Percentiles rank a stretch among this genome's conserved stretches.
Evolutionary conservation across 2,888 invertebrate species (phyloP).

Genomic region (Hemaris fuciformis): DNA sequence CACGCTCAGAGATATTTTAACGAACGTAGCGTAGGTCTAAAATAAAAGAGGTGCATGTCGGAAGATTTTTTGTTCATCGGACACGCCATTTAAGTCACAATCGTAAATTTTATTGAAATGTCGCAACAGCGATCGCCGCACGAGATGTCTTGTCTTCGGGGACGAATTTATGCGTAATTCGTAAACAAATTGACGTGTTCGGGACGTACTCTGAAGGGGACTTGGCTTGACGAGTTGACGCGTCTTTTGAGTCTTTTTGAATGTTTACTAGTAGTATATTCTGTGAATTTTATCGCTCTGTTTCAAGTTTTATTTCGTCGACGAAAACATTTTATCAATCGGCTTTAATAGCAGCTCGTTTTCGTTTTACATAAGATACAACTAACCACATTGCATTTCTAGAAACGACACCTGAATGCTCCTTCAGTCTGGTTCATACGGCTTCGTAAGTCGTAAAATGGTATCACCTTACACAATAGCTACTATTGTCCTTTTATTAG

Average conservation of each 20-base stretch:
- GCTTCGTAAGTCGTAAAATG: constrained; percentile 78
- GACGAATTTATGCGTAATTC: constrained; percentile 81
- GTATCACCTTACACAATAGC: constrained; percentile 76
- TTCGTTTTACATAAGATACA: constrained; percentile 8
- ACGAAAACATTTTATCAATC: constrained; percentile 24
- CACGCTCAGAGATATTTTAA: constrained; percentile 73
- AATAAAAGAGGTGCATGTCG: constrained; percentile 74
- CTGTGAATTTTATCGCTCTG: constrained; percentile 43
- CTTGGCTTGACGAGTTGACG: constrained; percentile 69
- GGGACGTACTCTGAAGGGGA: constrained; percentile 67
- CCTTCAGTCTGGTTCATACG: constrained; percentile 60
- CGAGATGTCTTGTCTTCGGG: constrained; percentile 77
- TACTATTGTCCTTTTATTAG: constrained; percentile 69
- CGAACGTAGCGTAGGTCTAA: constrained; percentile 71
- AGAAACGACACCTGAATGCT: constrained; percentile 64
- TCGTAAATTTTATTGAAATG: constrained; percentile 82
- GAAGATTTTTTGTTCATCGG: constrained; percentile 71
- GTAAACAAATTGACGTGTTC: constrained; percentile 80
- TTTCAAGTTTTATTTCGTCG: constrained; percentile 28
- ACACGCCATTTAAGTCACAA: constrained; percentile 79
- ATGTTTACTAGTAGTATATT: constrained; percentile 51
- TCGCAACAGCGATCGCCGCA: constrained; percentile 77
- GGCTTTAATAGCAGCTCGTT: constrained; percentile 5
- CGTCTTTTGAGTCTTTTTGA: constrained; percentile 58
- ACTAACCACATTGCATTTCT: constrained; percentile 8